These are phyloP conservation scores for Aplidium turbinatum DNA, from an alignment of 23 tunicate species.

Conservation along the genomic window DNA sequence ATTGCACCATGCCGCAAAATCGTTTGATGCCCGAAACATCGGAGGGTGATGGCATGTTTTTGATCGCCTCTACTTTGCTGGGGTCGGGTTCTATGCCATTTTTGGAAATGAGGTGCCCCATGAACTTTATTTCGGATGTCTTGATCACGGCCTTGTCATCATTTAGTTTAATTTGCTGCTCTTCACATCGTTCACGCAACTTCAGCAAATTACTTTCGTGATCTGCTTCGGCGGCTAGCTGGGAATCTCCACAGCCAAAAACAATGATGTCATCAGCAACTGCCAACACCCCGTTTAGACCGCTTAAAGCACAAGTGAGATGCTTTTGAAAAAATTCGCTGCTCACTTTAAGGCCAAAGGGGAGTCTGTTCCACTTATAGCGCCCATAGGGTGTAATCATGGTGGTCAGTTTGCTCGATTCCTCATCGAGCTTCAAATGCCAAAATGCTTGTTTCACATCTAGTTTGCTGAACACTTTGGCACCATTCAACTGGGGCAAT, in stretches of 20 bases:
- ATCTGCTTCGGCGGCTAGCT: constrained; percentile 4
- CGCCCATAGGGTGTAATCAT: constrained; percentile 26
- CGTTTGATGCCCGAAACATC: constrained; percentile 4
- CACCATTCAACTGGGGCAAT: constrained; percentile 21
- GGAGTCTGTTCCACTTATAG: constrained; percentile 7
- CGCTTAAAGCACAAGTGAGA: background rate
- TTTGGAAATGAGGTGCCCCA: constrained; percentile 22
- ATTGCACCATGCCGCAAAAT: constrained; percentile 16
- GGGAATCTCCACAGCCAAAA: constrained; percentile 1
- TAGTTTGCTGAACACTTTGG: constrained; percentile 26
- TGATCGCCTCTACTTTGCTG: constrained; percentile 2
- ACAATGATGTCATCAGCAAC: constrained; percentile 32
- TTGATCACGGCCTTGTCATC: constrained; percentile 24
- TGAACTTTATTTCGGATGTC: constrained; percentile 11
- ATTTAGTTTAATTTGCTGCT: constrained; percentile 17
- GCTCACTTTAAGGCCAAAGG: constrained; percentile 26
- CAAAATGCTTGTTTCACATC: constrained; percentile 33
- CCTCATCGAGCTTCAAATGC: constrained; percentile 8
- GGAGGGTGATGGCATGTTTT: constrained; percentile 5
- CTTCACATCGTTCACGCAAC: background rate
- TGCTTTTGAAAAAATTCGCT: constrained; percentile 26
- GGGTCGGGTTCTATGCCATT: constrained; percentile 24
- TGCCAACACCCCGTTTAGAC: constrained; percentile 9
- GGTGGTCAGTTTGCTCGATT: constrained; percentile 12
- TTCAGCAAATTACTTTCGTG: constrained; percentile 10